Percentiles rank a stretch among this genome's conserved stretches.
Evolutionary conservation across 2,797 vertebrate genomes (phyloP).

Genomic region (Dipus sagitta): DNA sequence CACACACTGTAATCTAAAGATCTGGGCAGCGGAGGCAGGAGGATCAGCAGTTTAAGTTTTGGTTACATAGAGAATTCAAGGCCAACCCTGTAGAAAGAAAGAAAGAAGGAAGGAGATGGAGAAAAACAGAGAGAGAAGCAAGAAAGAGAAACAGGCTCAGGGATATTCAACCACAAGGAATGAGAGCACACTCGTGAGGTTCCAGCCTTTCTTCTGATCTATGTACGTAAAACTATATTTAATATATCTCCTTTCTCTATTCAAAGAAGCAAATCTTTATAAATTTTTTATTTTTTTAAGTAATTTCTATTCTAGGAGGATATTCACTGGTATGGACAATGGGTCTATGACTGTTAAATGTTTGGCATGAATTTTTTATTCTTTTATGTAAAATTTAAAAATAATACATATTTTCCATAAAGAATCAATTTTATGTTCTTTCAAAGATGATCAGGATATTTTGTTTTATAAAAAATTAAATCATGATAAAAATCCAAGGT

Average conservation of each 20-base stretch:
- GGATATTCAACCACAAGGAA: not conserved
- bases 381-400: not conserved
- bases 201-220: not conserved
- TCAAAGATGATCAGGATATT: not conserved
- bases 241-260: not conserved
- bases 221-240: not conserved
- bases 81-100: not conserved
- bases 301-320: not conserved
- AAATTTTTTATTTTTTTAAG: conserved; percentile 1
- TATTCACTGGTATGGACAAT: not conserved
- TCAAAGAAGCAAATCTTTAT: not conserved
- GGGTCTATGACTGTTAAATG: not conserved
- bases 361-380: not conserved
- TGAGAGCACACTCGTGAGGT: not conserved
- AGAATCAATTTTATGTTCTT: conserved; percentile 1
- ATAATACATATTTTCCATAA: not conserved
- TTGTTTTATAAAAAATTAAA: conserved; percentile 8
- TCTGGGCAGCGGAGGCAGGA: no score
- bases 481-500: not conserved
- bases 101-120: not conserved
- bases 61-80: not conserved
- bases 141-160: not conserved
- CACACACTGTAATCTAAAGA: no score
- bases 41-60: no score
- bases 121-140: not conserved